These are phyloP conservation scores for Pollenia amentaria DNA, from an alignment of 2,888 invertebrate species.

Conservation along the genomic window DNA sequence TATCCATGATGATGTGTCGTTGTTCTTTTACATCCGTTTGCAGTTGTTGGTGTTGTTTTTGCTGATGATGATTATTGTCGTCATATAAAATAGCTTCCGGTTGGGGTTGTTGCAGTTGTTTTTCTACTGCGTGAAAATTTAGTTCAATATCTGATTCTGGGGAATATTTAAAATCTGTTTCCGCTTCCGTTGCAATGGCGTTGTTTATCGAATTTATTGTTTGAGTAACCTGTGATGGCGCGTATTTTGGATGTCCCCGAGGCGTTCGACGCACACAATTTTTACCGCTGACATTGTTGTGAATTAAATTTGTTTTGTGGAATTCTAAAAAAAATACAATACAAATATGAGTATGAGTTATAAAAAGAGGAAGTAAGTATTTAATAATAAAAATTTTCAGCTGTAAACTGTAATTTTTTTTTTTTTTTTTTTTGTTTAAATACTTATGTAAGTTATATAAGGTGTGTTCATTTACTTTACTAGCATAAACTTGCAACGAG, in stretches of 20 bases:
- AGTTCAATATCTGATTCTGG: constrained; percentile 35
- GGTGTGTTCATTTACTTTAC: too few species aligned
- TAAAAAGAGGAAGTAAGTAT: background rate
- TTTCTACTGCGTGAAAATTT: background rate
- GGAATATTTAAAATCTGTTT: constrained; percentile 57
- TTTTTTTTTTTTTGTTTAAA: too few species aligned
- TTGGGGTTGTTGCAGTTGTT: constrained; percentile 35
- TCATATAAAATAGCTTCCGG: constrained; percentile 45
- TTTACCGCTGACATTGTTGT: constrained; percentile 39
- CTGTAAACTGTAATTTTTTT: too few species aligned
- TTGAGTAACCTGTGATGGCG: constrained; percentile 7
- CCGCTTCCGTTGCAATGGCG: constrained; percentile 44
- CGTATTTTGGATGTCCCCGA: constrained; percentile 48
- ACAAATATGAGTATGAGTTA: background rate
- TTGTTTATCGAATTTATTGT: constrained; percentile 32
- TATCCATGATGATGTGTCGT: constrained; percentile 50
- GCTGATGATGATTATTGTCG: constrained; percentile 39
- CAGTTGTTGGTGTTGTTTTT: constrained; percentile 19
- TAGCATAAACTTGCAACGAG: too few species aligned
- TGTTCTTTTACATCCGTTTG: constrained; percentile 57
- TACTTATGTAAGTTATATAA: too few species aligned
- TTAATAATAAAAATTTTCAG: background rate
- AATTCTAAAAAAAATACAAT: background rate
- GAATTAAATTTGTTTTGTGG: constrained; percentile 15
- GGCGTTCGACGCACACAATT: constrained; percentile 44